Base-by-base conservation (phyloP, 2,888 invertebrate species). In the Stenurella melanura region DNA sequence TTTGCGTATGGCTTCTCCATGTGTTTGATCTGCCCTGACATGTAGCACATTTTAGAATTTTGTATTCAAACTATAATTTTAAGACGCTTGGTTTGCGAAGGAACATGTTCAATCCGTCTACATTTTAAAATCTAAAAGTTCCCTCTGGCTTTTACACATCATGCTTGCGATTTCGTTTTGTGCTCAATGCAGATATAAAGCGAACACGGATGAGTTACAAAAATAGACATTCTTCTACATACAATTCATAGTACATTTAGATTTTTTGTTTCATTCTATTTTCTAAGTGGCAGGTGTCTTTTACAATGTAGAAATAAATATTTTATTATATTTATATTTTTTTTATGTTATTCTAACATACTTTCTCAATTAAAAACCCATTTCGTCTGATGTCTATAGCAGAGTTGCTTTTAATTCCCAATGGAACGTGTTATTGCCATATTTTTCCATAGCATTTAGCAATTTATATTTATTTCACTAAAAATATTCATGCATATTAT, bases 1-100 rank as follows among this genome's bases (percentile, higher is more conserved):
- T 64, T 64, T 64, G 64, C 50, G n/a, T n/a, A 7, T n/a, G n/a
- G 15, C 11, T 42, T 42, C 12, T 42, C 15, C 42, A 42, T 42
- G 42, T 42, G 11, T 42, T 42, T 42, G 12, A 42, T 42, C 15
- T 42, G 12, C 42, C n/a, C 50, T 50, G 15, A 17, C 15, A n/a
- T 50, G 15, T 42, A 42, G 38, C 50, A 50, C n/a, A 50, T 50
- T 50, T 50, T 4, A 4, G 50, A n/a, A 17, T n/a, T n/a, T n/a
- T 50, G 4, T n/a, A 50, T 50, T 50, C 6, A 0, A 50, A 50
- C 21, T 50, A 17, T n/a, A 50, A 50, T 50, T 50, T 50, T 50
- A n/a, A 50, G 6, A 5, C 15, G 11, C 12, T 42, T 12, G 42
- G 42, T 11, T 42, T 12, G 9, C 42, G 11, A 38, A 38, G 5